phyloP scores from a whole-genome alignment of 2,888 invertebrate species.

The Platycheirus rosarum region DNA sequence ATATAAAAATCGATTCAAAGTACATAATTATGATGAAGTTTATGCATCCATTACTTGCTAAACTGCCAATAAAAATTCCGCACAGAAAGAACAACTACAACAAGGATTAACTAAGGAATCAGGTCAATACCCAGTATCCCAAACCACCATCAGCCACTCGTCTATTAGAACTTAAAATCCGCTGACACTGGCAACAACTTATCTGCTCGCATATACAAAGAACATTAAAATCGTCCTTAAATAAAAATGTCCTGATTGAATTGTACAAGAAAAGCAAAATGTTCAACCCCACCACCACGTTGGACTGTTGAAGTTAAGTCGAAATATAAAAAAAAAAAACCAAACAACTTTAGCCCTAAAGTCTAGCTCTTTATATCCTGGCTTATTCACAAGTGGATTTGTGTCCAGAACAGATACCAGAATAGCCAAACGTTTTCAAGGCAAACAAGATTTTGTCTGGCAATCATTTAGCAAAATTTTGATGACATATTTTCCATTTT shows the following conservation, averaged over 20 bases:
- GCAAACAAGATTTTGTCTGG: slow-evolving; percentile 50
- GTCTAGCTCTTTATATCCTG: slow-evolving; percentile 23
- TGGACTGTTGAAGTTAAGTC: neutral
- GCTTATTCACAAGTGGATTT: slow-evolving; percentile 15
- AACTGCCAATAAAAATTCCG: slow-evolving; percentile 53
- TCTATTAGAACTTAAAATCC: slow-evolving; percentile 36
- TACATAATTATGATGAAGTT: slow-evolving; percentile 58
- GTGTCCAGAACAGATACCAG: slow-evolving; percentile 41
- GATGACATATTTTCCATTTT: slow-evolving; percentile 63
- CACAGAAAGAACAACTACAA: slow-evolving; percentile 18
- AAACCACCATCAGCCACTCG: neutral
- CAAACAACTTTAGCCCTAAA: slow-evolving; percentile 18
- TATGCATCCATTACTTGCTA: slow-evolving; percentile 64
- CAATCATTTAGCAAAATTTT: slow-evolving; percentile 56
- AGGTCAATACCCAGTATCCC: neutral
- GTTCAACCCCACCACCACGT: slow-evolving; percentile 11
- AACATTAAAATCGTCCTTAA: slow-evolving; percentile 53
- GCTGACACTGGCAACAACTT: slow-evolving; percentile 69
- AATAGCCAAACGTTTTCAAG: slow-evolving; percentile 18
- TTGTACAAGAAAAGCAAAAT: slow-evolving; percentile 36
- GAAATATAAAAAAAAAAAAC: slow-evolving; percentile 2
- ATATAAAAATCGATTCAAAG: slow-evolving; percentile 60
- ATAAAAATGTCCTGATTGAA: slow-evolving; percentile 68
- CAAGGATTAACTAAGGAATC: slow-evolving; percentile 19
- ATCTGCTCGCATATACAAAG: slow-evolving; percentile 51